Conservation (phyloP, 30 jellyfish, hydroid and myxozoan genomes). For the Aurelia sp. region DNA sequence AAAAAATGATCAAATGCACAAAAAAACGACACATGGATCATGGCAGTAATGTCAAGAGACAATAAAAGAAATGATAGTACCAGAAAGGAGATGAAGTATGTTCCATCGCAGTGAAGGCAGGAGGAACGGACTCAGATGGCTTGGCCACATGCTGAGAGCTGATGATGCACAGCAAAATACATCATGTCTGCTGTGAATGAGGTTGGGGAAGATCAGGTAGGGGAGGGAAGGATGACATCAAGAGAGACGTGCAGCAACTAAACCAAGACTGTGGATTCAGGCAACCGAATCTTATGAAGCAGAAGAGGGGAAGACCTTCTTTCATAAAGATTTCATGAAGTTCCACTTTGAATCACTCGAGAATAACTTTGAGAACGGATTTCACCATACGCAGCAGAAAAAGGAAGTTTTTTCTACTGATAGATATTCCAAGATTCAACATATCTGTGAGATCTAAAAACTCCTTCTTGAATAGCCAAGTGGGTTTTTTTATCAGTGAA, state of each 20-base stretch:
- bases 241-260: constrained; percentile 4
- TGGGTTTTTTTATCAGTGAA: too few relatives aligned
- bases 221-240: background rate
- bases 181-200: constrained; percentile 9
- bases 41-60: background rate
- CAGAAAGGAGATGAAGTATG: constrained; percentile 7
- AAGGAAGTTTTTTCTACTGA: too few relatives aligned
- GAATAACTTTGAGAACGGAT: too few relatives aligned
- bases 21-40: too few relatives aligned
- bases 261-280: background rate
- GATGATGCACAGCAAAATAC: constrained; percentile 3
- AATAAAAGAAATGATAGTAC: background rate
- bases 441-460: too few relatives aligned
- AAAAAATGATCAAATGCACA: too few relatives aligned
- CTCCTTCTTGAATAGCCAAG: too few relatives aligned
- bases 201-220: background rate
- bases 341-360: too few relatives aligned
- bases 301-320: constrained; percentile 1
- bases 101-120: background rate
- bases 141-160: background rate
- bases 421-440: too few relatives aligned
- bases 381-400: too few relatives aligned
- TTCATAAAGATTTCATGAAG: too few relatives aligned
- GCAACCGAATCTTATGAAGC: background rate
- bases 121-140: background rate